Conservation (phyloP, 1,140 invertebrate genomes). For the Caenorhabditis latens region DNA sequence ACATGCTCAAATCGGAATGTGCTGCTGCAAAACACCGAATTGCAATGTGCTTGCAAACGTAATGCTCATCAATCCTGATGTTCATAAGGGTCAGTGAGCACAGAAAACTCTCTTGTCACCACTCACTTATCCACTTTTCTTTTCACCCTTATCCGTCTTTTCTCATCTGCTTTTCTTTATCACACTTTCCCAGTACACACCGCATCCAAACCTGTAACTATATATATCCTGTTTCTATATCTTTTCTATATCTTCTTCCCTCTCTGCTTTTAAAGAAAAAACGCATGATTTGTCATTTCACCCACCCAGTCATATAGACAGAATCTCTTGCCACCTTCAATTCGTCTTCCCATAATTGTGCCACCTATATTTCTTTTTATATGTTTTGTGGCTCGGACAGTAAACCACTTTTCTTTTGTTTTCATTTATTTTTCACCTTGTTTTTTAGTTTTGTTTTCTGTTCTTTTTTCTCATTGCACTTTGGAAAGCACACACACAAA, state of each 20-base stretch:
- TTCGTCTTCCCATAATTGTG: too few relatives aligned
- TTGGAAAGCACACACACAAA: too few relatives aligned
- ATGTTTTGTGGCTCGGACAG: neutral
- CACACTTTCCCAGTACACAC: too few relatives aligned
- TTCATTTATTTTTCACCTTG: neutral
- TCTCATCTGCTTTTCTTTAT: too few relatives aligned
- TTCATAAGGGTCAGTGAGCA: slow-evolving; percentile 22
- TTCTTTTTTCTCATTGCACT: too few relatives aligned
- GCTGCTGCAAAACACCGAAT: neutral
- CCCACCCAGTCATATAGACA: neutral
- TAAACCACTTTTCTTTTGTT: neutral
- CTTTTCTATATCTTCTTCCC: too few relatives aligned
- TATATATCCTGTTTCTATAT: too few relatives aligned
- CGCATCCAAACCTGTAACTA: too few relatives aligned
- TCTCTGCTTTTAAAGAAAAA: neutral
- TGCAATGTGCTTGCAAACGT: neutral
- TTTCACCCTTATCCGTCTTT: too few relatives aligned
- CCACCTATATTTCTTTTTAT: neutral
- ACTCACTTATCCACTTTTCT: neutral
- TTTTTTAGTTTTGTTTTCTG: neutral
- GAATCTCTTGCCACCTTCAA: too few relatives aligned
- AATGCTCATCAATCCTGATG: neutral
- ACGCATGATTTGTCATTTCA: slow-evolving; percentile 2
- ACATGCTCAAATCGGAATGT: neutral
- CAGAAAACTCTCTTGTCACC: neutral